Percentiles rank a stretch among this genome's conserved stretches.
These are phyloP conservation scores for Conchocele bisecta DNA, from an alignment of 2,888 invertebrate species.

Conservation along the genomic window DNA sequence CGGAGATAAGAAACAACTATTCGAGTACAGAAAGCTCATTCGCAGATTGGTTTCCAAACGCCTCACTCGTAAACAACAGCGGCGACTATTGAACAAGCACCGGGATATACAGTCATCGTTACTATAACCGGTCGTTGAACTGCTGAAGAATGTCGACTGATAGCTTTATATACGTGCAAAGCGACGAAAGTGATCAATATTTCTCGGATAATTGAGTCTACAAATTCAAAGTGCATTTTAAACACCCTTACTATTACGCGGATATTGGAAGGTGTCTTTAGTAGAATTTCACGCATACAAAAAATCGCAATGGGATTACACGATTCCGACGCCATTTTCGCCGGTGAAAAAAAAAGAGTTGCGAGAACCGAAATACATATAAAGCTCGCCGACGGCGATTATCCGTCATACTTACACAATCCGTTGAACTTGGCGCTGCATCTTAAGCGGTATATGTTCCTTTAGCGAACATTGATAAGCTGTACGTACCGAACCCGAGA, in stretches of 20 bases:
- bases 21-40: conserved; percentile 22
- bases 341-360: conserved; percentile 11
- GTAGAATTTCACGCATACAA: conserved; percentile 18
- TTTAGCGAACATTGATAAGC: conserved; percentile 1
- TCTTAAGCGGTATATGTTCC: conserved; percentile 1
- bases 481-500: conserved; percentile 5
- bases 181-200: conserved; percentile 26
- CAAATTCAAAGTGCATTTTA: conserved; percentile 26
- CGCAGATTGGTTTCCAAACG: conserved; percentile 40
- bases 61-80: conserved; percentile 21
- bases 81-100: conserved; percentile 16
- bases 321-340: conserved; percentile 8
- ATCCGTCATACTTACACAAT: conserved; percentile 7
- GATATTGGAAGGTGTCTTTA: conserved; percentile 13
- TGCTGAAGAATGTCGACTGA: conserved; percentile 19
- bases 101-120: conserved; percentile 22
- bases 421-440: conserved; percentile 1
- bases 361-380: conserved; percentile 21
- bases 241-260: conserved; percentile 16
- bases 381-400: neutral
- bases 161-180: conserved; percentile 35
- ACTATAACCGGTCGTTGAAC: conserved; percentile 22
- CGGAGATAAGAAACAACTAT: conserved; percentile 38
- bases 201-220: conserved; percentile 14
- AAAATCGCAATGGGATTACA: conserved; percentile 34